phyloP scores from a whole-genome alignment of 35 echinoderm and acorn worm species.

The Lytechinus variegatus region DNA sequence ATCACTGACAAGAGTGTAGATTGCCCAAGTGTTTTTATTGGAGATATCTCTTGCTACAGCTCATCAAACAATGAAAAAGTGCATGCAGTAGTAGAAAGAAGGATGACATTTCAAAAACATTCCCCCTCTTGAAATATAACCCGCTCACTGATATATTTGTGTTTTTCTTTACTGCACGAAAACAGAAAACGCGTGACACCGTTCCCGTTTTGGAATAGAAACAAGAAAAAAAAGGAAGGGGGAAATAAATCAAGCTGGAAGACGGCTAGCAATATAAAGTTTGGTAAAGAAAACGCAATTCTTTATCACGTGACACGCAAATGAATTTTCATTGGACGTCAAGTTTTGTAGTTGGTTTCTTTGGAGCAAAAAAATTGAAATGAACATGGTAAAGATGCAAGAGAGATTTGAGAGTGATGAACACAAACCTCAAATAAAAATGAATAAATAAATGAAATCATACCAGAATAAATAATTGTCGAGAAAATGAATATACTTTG shows the following conservation, averaged over 20 bases:
- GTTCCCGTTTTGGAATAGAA: background rate
- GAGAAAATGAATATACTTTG: no score
- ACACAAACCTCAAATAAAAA: no score
- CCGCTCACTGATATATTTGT: conserved; percentile 38
- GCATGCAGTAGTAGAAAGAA: background rate
- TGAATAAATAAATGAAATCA: no score
- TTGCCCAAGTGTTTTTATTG: background rate
- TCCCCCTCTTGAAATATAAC: background rate
- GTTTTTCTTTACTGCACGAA: conserved; percentile 37
- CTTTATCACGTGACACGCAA: no score
- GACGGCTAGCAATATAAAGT: no score
- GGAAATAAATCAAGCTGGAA: background rate
- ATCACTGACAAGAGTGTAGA: background rate
- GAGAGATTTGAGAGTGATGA: no score
- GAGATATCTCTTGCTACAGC: background rate
- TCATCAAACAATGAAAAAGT: background rate
- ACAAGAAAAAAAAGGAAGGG: background rate
- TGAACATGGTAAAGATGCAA: background rate
- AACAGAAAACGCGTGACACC: background rate
- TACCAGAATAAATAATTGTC: no score
- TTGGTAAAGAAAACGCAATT: no score
- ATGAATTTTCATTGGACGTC: no score
- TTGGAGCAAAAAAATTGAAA: no score
- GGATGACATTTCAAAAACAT: conserved; percentile 13
- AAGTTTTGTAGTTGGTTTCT: no score